These are phyloP conservation scores for Eilema caniola DNA, from an alignment of 2,888 invertebrate genomes.

Conservation along the genomic window DNA sequence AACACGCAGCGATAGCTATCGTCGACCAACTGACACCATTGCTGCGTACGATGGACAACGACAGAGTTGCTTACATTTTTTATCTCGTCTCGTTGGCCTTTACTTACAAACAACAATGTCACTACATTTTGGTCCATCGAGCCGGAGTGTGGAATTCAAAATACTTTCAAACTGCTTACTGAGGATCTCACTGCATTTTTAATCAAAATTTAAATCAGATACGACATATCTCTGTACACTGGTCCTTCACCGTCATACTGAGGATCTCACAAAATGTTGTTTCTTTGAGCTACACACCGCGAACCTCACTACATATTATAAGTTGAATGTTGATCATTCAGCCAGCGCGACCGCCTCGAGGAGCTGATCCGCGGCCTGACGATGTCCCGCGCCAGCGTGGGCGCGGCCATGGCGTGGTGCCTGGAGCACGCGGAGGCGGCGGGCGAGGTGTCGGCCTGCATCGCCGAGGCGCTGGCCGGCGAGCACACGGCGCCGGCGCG, in stretches of 20 bases:
- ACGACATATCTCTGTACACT: background rate
- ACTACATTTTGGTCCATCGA: background rate
- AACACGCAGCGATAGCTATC: no score
- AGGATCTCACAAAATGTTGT: background rate
- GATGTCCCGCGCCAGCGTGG: conserved; percentile 93
- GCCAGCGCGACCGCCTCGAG: conserved; percentile 97
- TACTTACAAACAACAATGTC: no score
- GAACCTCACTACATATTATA: no score
- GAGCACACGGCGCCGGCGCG: conserved; percentile 92
- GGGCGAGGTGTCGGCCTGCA: conserved; percentile 96
- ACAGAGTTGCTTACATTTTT: no score
- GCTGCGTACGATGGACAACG: no score
- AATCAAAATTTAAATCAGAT: no score
- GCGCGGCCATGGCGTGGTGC: conserved; percentile 99
- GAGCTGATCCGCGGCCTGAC: conserved; percentile 95
- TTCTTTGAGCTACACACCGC: background rate
- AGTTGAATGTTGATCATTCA: conserved; percentile 63
- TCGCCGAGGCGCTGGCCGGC: conserved; percentile 94
- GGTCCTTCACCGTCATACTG: background rate
- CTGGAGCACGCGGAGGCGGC: conserved; percentile 99
- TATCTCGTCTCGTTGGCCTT: no score
- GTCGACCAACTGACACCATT: no score
- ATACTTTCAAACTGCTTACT: background rate
- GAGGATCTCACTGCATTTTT: background rate
- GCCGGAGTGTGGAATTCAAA: background rate